Evolutionary conservation across 2,797 vertebrate genomes (phyloP).

Genomic region (Novumbra hubbsi): DNA sequence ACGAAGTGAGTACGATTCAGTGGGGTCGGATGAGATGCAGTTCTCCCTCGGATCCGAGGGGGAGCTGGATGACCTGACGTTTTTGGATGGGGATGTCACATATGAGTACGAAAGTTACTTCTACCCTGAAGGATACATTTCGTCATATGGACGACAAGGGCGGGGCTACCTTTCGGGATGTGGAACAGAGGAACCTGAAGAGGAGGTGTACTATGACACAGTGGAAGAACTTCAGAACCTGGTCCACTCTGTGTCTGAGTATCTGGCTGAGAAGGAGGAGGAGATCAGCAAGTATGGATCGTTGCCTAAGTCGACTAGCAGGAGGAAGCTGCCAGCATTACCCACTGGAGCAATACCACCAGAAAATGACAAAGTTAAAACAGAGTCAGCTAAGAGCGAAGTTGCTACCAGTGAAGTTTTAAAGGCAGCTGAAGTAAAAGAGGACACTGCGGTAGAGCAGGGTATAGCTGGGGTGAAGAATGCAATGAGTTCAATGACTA

Average conservation of each 20-base stretch:
- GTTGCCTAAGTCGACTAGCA: slow-evolving; percentile 68
- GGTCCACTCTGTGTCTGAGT: slow-evolving; percentile 92
- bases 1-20: slow-evolving; percentile 78
- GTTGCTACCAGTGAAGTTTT: slow-evolving; percentile 21
- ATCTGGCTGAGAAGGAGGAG: slow-evolving; percentile 92
- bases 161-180: slow-evolving; percentile 32
- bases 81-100: slow-evolving; percentile 61
- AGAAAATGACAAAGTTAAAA: not conserved
- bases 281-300: slow-evolving; percentile 87
- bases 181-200: slow-evolving; percentile 67
- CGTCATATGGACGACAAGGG: slow-evolving; percentile 40
- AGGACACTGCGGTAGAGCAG: slow-evolving; percentile 63
- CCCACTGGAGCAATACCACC: slow-evolving; percentile 44
- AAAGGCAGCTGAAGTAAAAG: slow-evolving; percentile 54
- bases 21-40: slow-evolving; percentile 85
- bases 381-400: slow-evolving; percentile 14
- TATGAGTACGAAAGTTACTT: slow-evolving; percentile 69
- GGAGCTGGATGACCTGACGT: slow-evolving; percentile 77
- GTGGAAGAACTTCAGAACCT: slow-evolving; percentile 90
- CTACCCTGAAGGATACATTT: slow-evolving; percentile 47
- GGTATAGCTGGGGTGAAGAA: slow-evolving; percentile 79
- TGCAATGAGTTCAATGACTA: slow-evolving; percentile 84
- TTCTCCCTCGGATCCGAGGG: slow-evolving; percentile 83
- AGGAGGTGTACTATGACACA: slow-evolving; percentile 78
- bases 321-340: slow-evolving; percentile 64